These are phyloP conservation scores for Achlya flavicornis DNA, from an alignment of 2,888 invertebrate species.

Conservation along the genomic window DNA sequence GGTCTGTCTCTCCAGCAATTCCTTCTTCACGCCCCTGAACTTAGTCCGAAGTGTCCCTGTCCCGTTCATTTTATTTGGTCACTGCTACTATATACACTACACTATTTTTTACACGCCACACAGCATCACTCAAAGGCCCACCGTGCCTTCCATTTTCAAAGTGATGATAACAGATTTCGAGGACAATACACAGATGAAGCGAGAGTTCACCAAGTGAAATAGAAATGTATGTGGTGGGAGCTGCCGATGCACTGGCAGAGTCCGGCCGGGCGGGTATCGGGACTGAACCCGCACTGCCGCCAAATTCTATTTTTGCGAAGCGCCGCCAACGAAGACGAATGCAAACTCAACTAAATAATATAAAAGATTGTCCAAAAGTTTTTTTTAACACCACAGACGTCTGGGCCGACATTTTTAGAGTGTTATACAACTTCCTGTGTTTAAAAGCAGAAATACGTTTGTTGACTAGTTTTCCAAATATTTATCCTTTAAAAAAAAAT, in stretches of 20 bases:
- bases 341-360: constrained; percentile 71
- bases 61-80: constrained; percentile 73
- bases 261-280: constrained; percentile 67
- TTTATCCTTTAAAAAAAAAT: constrained; percentile 14
- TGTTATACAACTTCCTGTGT: constrained; percentile 30
- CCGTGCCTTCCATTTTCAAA: not conserved
- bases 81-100: constrained; percentile 39
- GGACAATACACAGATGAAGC: constrained; percentile 18
- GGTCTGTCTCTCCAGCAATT: constrained; percentile 89
- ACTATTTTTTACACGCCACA: constrained; percentile 10
- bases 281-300: constrained; percentile 74
- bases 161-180: constrained; percentile 6
- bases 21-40: constrained; percentile 91
- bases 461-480: not conserved
- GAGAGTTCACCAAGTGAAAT: constrained; percentile 37
- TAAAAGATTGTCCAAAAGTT: constrained; percentile 60
- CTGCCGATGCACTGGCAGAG: constrained; percentile 70
- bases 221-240: constrained; percentile 67
- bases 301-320: constrained; percentile 83
- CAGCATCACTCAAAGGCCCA: not conserved
- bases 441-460: constrained; percentile 12
- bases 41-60: constrained; percentile 85
- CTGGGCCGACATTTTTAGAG: constrained; percentile 36
- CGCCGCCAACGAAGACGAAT: constrained; percentile 75
- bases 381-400: constrained; percentile 46